Percentiles rank a stretch among this genome's conserved stretches.
Conservation (phyloP, 2,888 invertebrate genomes). For the Hydrotaea cyrtoneurina region DNA sequence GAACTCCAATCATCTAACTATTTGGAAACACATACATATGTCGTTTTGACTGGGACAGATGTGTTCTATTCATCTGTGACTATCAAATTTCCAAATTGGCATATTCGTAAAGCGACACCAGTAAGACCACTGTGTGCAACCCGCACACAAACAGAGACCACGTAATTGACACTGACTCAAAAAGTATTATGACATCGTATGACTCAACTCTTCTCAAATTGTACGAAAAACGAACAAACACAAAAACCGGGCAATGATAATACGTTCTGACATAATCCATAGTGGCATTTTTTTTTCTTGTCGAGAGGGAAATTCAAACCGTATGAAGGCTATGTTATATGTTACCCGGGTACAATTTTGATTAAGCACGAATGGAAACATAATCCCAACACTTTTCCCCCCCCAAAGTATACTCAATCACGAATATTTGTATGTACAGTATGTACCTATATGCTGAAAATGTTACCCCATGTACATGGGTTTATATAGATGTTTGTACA, state of each 20-base stretch:
- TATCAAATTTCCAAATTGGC: too few species aligned
- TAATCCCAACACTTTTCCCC: neutral
- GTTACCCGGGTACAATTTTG: neutral
- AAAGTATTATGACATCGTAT: conserved; percentile 32
- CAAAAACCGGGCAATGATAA: neutral
- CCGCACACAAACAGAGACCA: conserved; percentile 26
- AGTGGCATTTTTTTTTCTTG: conserved; percentile 8
- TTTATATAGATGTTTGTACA: neutral
- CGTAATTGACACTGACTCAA: conserved; percentile 56
- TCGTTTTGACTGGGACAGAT: too few species aligned
- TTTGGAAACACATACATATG: too few species aligned
- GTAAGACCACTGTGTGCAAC: conserved; percentile 7
- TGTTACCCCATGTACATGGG: neutral
- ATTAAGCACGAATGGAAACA: neutral
- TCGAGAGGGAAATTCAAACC: neutral
- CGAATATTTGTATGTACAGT: neutral
- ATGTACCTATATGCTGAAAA: neutral
- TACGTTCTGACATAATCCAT: conserved; percentile 33
- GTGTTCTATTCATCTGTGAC: too few species aligned
- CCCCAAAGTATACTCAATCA: neutral
- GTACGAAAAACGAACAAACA: neutral
- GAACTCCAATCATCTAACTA: too few species aligned
- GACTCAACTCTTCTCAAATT: conserved; percentile 46
- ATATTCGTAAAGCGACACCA: neutral
- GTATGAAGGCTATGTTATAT: neutral